Conservation (phyloP, 1,140 invertebrate species). For the Rhopalosiphum padi region DNA sequence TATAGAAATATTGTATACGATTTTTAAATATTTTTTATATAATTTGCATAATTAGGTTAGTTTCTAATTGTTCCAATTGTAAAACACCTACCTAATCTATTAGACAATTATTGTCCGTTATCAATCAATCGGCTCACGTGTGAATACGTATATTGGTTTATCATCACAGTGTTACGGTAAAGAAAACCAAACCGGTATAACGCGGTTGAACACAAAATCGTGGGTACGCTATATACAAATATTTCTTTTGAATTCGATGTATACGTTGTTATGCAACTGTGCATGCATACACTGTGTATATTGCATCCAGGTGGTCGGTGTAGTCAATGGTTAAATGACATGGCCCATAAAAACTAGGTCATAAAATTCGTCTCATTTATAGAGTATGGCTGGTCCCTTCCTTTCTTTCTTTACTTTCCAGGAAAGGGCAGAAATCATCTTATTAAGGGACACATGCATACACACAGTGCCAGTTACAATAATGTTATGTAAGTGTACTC, state of each 20-base stretch:
- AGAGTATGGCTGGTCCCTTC: not conserved
- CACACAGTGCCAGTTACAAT: not conserved
- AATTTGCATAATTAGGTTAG: not conserved
- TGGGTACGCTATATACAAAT: not conserved
- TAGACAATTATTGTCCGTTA: not conserved
- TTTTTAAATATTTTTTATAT: not conserved
- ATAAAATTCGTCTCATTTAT: conserved; percentile 31
- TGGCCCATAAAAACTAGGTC: conserved; percentile 44
- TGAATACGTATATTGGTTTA: not conserved
- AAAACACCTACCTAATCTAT: not conserved
- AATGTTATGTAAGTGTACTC: conserved; percentile 41
- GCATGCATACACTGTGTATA: not conserved
- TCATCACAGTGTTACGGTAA: not conserved
- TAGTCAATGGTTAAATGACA: conserved; percentile 1
- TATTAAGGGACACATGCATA: not conserved
- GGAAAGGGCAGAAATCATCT: conserved; percentile 29
- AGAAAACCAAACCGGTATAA: not conserved
- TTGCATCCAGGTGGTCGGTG: conserved; percentile 27
- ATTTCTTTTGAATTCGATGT: conserved; percentile 25
- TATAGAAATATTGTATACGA: not conserved
- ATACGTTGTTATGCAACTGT: not conserved
- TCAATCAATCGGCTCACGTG: not conserved
- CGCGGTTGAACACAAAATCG: not conserved
- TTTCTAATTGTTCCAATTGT: not conserved
- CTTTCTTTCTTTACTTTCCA: conserved; percentile 17